Evolutionary conservation across 2,113 vertebrate genomes (phyloP).

Genomic region (Psilopsiagon aurifrons): DNA sequence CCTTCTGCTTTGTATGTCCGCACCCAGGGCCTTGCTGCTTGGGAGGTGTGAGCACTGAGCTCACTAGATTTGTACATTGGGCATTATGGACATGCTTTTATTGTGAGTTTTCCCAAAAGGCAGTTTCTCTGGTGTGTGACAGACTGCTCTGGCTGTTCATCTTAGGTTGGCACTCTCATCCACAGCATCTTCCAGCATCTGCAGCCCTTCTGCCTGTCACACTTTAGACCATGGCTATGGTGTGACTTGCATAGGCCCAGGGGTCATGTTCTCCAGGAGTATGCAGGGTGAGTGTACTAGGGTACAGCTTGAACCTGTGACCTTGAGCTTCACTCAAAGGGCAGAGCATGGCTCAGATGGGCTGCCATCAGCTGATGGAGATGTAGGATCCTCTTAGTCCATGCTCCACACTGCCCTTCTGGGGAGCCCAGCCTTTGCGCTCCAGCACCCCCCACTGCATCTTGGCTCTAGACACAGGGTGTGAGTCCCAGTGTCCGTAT

Average conservation of each 20-base stretch:
- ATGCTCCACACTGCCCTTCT: not conserved
- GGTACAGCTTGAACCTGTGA: not conserved
- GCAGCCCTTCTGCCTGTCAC: not conserved
- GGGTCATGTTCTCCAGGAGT: not conserved
- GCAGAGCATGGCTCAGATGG: not conserved
- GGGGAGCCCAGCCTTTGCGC: not conserved
- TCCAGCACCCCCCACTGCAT: not conserved
- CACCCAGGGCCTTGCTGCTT: not conserved
- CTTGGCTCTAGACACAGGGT: not conserved
- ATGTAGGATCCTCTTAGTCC: not conserved
- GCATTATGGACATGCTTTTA: not conserved
- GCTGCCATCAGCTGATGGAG: not conserved
- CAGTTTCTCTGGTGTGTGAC: not conserved
- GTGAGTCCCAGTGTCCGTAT: rapidly evolving
- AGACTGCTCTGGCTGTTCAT: not conserved
- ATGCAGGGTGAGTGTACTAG: rapidly evolving
- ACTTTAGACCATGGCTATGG: not conserved
- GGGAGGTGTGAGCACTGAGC: not conserved
- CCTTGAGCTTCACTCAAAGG: not conserved
- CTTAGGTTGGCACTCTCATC: not conserved
- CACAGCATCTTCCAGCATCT: not conserved
- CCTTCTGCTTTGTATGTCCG: not conserved
- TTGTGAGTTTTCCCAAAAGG: not conserved
- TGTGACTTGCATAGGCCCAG: not conserved
- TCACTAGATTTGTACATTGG: not conserved